Evolutionary conservation across 2,113 vertebrate genomes (phyloP), one percentile per base, ranked within the genome.

Genomic region (Dipodomys ordii): DNA sequence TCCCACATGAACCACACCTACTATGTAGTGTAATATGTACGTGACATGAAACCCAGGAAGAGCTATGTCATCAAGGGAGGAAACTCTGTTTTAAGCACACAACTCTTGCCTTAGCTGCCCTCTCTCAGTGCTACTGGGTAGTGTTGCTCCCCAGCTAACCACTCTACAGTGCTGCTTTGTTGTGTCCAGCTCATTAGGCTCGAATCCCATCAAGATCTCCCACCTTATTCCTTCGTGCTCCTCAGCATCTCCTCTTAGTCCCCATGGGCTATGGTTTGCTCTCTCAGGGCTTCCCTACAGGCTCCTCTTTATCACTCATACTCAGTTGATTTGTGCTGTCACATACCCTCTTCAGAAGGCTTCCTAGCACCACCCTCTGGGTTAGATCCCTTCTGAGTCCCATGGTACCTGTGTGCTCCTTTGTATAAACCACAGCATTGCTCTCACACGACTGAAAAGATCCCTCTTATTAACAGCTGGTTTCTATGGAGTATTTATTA

Each of bases 311-410:
- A 49, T 49, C 49, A 49, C n/a, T 57, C 69, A 30, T 8, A 78
- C 32, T 22, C 5, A 49, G 69, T 10, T 0, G 3, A 68, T 7
- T 28, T 6, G 2, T 18, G 0, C 18, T 27, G 39, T 35, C 71
- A 82, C 60, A 32, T 22, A 30, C 23, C 23, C 74, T 85, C 53
- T 39, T 86, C 60, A 27, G 78, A 53, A 74, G 62, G 46, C 23
- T 44, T 83, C 60, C 57, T 64, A 44, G 80, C 65, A 30, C 25
- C 39, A 8, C 13, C 1, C 6, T 87, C 57, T 69, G 46, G n/a
- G 35, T 32, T 16, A 28, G 28, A 44, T 28, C 20, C 32, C 30
- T 15, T 28, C 28, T 12, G 64, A 53, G 46, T 46, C 46, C 10
- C n/a, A 74, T 0, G 46, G 69, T 60, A 23, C 39, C 44, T 25